These are phyloP conservation scores for Chloropsis hardwickii DNA, from an alignment of 2,113 vertebrate species.

Conservation along the genomic window DNA sequence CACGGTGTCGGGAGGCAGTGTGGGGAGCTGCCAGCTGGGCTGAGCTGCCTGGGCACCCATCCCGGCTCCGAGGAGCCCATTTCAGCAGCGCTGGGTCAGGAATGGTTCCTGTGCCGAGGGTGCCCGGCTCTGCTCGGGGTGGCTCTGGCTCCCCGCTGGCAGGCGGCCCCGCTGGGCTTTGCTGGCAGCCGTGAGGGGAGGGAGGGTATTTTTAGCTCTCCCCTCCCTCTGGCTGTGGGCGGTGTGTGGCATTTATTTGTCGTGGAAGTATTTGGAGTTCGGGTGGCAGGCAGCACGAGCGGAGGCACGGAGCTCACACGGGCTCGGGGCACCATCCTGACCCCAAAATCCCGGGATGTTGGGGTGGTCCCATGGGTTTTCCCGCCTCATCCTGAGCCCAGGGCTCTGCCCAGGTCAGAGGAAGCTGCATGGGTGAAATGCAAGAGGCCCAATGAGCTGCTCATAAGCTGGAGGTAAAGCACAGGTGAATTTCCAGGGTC, in stretches of 20 bases:
- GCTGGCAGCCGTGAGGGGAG: background rate
- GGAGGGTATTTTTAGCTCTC: slow-evolving; percentile 43
- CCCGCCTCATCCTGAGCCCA: rapidly evolving
- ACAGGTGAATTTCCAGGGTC: background rate
- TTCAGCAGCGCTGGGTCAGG: background rate
- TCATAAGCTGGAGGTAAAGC: background rate
- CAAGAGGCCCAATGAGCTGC: background rate
- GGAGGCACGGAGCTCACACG: background rate
- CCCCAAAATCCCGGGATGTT: background rate
- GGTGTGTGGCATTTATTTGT: slow-evolving; percentile 18
- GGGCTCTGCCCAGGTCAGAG: background rate
- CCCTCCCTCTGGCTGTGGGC: slow-evolving; percentile 8
- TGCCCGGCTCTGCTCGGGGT: background rate
- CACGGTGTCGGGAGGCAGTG: background rate
- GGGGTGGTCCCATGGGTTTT: background rate
- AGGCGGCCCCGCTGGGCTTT: background rate
- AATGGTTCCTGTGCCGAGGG: rapidly evolving
- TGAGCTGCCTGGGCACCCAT: background rate
- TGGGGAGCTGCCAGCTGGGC: background rate
- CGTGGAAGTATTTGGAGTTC: background rate
- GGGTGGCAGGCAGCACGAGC: background rate
- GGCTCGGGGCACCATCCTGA: background rate
- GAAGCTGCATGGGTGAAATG: background rate
- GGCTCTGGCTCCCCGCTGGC: background rate
- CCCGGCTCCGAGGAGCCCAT: background rate